Percentiles rank a stretch among this genome's conserved stretches.
phyloP scores from a whole-genome alignment of 2,888 invertebrate species.

The Ypsolopha scabrella region DNA sequence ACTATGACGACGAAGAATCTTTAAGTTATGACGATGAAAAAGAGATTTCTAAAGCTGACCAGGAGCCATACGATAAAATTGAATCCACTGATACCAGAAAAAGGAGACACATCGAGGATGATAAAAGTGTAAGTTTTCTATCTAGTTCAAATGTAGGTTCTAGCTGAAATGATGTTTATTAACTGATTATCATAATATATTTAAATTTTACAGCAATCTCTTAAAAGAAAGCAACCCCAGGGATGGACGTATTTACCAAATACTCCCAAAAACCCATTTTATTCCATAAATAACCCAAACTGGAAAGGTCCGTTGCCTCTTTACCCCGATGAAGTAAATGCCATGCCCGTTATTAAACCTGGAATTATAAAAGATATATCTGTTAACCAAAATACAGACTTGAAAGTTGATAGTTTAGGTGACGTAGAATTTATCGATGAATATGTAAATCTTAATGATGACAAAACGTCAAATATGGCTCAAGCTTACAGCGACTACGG shows the following conservation, averaged over 20 bases:
- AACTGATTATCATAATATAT: too few relatives aligned
- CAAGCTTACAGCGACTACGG: conserved; percentile 62
- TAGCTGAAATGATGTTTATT: too few relatives aligned
- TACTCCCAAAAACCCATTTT: too few relatives aligned
- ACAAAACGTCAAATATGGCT: conserved; percentile 28
- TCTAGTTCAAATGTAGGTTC: too few relatives aligned
- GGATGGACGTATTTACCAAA: too few relatives aligned
- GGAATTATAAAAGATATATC: conserved; percentile 12
- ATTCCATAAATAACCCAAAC: conserved; percentile 23
- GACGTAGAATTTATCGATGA: conserved; percentile 22
- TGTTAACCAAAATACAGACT: conserved; percentile 12
- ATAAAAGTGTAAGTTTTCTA: not conserved
- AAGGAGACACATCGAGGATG: too few relatives aligned
- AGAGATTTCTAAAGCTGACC: not conserved
- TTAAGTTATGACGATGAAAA: not conserved
- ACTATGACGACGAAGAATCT: not conserved
- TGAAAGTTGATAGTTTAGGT: conserved; percentile 16
- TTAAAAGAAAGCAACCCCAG: too few relatives aligned
- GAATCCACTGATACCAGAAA: not conserved
- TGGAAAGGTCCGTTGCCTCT: conserved; percentile 50
- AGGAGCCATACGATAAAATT: not conserved
- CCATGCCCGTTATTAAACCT: conserved; percentile 24
- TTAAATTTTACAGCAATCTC: too few relatives aligned
- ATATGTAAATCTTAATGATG: conserved; percentile 19
- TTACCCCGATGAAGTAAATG: conserved; percentile 41